Evolutionary conservation across 2,888 invertebrate genomes (phyloP).

Genomic region (Conistra vaccinii): DNA sequence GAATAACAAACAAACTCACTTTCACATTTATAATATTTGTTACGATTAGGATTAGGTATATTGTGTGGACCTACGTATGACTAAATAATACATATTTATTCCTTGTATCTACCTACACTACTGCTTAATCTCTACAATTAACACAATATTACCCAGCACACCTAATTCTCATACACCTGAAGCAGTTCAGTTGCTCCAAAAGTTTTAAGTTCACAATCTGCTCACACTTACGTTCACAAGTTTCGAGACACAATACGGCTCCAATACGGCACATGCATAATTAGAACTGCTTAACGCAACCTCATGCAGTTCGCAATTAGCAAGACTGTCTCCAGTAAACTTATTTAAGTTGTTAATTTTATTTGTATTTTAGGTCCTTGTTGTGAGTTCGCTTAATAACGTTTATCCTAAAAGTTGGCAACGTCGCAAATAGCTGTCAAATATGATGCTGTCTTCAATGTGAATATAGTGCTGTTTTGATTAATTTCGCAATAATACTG

Average conservation of each 20-base stretch:
- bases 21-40: too few species aligned
- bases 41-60: not conserved
- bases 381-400: too few species aligned
- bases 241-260: conserved; percentile 46
- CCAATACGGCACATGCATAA: conserved; percentile 50
- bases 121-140: not conserved
- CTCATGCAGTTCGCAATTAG: conserved; percentile 45
- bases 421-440: too few species aligned
- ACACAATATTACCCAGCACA: not conserved
- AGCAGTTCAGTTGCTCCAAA: conserved; percentile 29
- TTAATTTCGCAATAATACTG: too few species aligned
- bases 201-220: conserved; percentile 50
- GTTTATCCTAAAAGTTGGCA: too few species aligned
- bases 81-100: not conserved
- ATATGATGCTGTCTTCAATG: too few species aligned
- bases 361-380: conserved; percentile 25
- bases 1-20: too few species aligned
- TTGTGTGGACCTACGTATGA: not conserved
- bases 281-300: conserved; percentile 50
- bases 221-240: conserved; percentile 19
- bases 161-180: not conserved
- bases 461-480: too few species aligned
- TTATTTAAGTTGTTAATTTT: conserved; percentile 42
- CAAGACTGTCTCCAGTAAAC: conserved; percentile 23
- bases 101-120: too few species aligned